Base-by-base conservation (phyloP, 2,797 vertebrate genomes). In the Pristis pectinata region DNA sequence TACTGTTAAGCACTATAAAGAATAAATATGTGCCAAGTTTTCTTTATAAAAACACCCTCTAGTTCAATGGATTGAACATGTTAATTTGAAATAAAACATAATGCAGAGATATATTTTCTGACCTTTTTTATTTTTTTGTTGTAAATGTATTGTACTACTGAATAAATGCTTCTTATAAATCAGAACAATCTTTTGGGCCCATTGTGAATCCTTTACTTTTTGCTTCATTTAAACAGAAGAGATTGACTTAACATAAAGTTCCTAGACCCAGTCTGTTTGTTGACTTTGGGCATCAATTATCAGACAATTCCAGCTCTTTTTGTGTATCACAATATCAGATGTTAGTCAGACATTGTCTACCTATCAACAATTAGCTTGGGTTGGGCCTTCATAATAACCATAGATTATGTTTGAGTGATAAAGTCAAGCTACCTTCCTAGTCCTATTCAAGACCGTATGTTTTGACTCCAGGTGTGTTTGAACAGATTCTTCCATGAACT, bases 141-240 rank as follows among this genome's bases (percentile, higher is more conserved):
- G 7, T 41, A 67, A 91, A 41, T 67, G 59, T 13, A 5, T 13
- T 87, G 15, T 41, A 91, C 34, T 91, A 41, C 91, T 41, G 10
- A 91, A 91, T 91, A 91, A 67, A 67, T 91, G 67, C 91, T 91
- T 67, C 59, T 91, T 64, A 91, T n/a, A 91, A 87, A 91, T 91
- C 19, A 24, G 61, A 61, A 89, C 85, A 59, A 64, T 85, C 10
- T 9, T 85, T 85, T 85, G 24, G 24, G 0, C 85, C 53, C 5
- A 80, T 6, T 7, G 19, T 24, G 17, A 44, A 83, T 30, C 44
- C 27, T 83, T 15, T 67, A 17, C n/a, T 64, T 37, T 91, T 91
- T 11, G 61, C 59, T 2, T 91, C 41, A 37, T 61, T 89, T 34
- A 91, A 41, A 37, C n/a, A 41, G 22, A 91, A 59, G 53, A 11